Percentiles rank a stretch among this genome's conserved stretches.
These are phyloP conservation scores for Aythya baeri DNA, from an alignment of 2,113 vertebrate genomes.

Conservation along the genomic window DNA sequence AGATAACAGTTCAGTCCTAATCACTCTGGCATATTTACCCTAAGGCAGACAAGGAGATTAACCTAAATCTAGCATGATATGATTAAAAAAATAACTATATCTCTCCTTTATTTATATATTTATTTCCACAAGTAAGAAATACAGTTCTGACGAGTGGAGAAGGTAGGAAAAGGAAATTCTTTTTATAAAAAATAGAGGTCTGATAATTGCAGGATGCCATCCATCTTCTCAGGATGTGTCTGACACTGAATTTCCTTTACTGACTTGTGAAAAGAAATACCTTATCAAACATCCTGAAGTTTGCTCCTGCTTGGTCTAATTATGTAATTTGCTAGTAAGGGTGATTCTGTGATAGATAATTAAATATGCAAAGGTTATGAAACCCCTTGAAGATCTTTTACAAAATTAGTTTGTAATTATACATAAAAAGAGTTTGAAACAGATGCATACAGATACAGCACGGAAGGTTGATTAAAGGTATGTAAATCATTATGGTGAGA, in stretches of 20 bases:
- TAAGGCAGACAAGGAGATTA: background rate
- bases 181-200: background rate
- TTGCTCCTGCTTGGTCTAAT: background rate
- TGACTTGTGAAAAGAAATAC: constrained; percentile 1
- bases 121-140: background rate
- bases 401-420: constrained; percentile 1
- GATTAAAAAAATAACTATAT: constrained; percentile 23
- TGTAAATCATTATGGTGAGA: background rate
- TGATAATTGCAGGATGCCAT: constrained; percentile 53
- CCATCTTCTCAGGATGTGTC: constrained; percentile 33
- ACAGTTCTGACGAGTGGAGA: background rate
- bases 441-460: background rate
- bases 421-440: background rate
- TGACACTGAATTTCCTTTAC: constrained; percentile 57
- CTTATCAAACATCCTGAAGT: constrained; percentile 35
- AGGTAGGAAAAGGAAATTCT: constrained; percentile 49
- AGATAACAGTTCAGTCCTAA: background rate
- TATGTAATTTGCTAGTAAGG: background rate
- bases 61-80: background rate
- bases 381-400: background rate
- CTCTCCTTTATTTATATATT: background rate
- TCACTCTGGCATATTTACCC: background rate
- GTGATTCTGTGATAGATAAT: background rate
- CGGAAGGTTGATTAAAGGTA: background rate
- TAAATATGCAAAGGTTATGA: background rate